A percentile compares a stretch with the other conserved stretches of the same genome.
These are phyloP conservation scores for Pristis pectinata DNA, from an alignment of 2,797 vertebrate species.

Conservation along the genomic window DNA sequence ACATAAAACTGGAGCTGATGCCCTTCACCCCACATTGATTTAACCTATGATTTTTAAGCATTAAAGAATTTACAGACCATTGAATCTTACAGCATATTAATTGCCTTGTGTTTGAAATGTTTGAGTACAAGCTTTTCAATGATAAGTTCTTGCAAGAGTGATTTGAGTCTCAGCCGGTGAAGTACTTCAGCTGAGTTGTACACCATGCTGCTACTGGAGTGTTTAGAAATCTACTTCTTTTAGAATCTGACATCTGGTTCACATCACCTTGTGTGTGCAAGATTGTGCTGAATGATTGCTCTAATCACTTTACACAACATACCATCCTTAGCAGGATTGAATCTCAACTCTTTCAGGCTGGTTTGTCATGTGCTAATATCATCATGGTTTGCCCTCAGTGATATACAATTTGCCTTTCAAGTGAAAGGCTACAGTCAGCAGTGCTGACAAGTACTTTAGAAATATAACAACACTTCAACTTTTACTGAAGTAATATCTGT, in stretches of 20 bases:
- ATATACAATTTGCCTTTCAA: background rate
- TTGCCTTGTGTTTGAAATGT: conserved; percentile 6
- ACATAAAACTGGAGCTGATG: too few species aligned
- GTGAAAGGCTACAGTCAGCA: background rate
- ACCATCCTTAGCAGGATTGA: conserved; percentile 20
- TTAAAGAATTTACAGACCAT: background rate
- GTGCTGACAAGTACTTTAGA: background rate
- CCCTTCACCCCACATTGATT: background rate
- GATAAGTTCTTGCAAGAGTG: conserved; percentile 69
- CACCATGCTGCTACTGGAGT: conserved; percentile 62
- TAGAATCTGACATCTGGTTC: conserved; percentile 70
- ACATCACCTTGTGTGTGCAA: conserved; percentile 52
- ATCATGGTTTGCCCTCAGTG: conserved; percentile 5
- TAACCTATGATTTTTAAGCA: too few species aligned
- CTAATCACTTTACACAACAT: conserved; percentile 27
- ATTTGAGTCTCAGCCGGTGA: conserved; percentile 70
- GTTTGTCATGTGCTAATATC: conserved; percentile 15
- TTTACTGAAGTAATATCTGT: conserved; percentile 11
- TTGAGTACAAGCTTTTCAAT: conserved; percentile 54
- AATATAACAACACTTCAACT: background rate
- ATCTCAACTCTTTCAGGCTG: conserved; percentile 24
- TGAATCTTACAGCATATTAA: background rate
- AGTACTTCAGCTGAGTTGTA: conserved; percentile 57
- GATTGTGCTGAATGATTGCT: conserved; percentile 24
- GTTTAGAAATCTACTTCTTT: conserved; percentile 67